A percentile compares a stretch with the other conserved stretches of the same genome.
These are phyloP conservation scores for Leptinotarsa undecemlineata DNA, from an alignment of 1,140 invertebrate genomes.

Conservation along the genomic window DNA sequence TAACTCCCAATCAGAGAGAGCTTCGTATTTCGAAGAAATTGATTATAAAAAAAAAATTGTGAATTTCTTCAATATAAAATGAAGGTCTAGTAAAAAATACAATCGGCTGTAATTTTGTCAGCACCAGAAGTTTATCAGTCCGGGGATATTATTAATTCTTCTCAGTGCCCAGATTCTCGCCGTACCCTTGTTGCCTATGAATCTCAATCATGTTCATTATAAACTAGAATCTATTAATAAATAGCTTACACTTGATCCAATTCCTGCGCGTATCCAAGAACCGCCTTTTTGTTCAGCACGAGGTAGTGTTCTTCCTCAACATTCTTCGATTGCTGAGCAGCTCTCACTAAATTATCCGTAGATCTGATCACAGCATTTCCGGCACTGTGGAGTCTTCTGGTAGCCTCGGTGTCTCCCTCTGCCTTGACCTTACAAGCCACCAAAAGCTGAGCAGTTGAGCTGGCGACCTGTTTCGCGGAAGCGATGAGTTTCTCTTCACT, in stretches of 20 bases:
- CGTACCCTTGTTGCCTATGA: too few species aligned
- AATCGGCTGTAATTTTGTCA: too few species aligned
- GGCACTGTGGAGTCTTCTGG: conserved; percentile 89
- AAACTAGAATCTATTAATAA: too few species aligned
- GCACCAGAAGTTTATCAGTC: too few species aligned
- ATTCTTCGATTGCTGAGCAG: conserved; percentile 91
- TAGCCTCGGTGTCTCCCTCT: conserved; percentile 91
- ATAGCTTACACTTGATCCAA: conserved; percentile 68
- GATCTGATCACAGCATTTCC: conserved; percentile 97
- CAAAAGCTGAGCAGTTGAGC: conserved; percentile 93
- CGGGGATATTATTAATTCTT: too few species aligned
- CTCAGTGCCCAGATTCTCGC: too few species aligned
- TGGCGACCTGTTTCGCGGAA: conserved; percentile 95
- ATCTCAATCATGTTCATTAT: too few species aligned
- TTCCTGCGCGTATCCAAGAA: conserved; percentile 91
- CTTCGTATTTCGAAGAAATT: too few species aligned
- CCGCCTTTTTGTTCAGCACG: conserved; percentile 88
- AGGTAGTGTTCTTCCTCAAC: conserved; percentile 84
- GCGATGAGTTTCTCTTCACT: conserved; percentile 95
- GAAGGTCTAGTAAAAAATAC: too few species aligned
- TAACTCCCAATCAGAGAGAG: too few species aligned
- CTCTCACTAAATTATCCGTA: conserved; percentile 93
- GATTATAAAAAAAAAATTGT: too few species aligned
- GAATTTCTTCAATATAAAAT: too few species aligned
- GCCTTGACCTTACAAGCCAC: conserved; percentile 98